Evolutionary conservation across 2,888 invertebrate species (phyloP).

Genomic region (Eucera pruinosa): DNA sequence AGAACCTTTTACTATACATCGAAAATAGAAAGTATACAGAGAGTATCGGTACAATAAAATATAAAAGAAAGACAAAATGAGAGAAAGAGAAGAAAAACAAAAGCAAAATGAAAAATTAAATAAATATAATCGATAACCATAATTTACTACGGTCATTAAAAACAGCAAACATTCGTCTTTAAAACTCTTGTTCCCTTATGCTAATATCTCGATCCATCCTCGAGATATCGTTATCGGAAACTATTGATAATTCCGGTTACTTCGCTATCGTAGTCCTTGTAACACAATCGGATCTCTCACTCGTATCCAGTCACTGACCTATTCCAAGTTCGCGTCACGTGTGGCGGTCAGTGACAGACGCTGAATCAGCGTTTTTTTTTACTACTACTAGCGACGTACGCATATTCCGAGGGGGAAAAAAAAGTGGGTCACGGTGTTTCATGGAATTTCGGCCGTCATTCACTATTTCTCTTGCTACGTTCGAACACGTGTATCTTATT

Average conservation of each 20-base stretch:
- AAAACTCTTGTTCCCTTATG: neutral
- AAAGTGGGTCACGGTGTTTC: constrained; percentile 12
- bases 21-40: too few species aligned
- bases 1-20: too few species aligned
- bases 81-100: too few species aligned
- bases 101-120: too few species aligned
- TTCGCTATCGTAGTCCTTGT: neutral
- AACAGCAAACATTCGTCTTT: neutral
- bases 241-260: neutral
- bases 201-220: neutral
- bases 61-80: too few species aligned
- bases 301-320: neutral
- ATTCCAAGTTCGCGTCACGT: neutral
- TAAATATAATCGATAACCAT: too few species aligned
- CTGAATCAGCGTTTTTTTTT: constrained; percentile 3
- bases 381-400: constrained; percentile 5
- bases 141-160: too few species aligned
- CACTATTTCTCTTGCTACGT: neutral
- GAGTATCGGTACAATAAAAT: too few species aligned
- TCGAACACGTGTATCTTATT: constrained; percentile 3
- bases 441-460: constrained; percentile 14
- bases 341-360: constrained; percentile 1
- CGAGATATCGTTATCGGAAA: constrained; percentile 14
- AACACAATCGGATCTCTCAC: neutral
- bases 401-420: neutral